Evolutionary conservation across 2,888 invertebrate genomes (phyloP), one percentile per base, ranked within the genome.

Genomic region (Gasteruption jaculator): DNA sequence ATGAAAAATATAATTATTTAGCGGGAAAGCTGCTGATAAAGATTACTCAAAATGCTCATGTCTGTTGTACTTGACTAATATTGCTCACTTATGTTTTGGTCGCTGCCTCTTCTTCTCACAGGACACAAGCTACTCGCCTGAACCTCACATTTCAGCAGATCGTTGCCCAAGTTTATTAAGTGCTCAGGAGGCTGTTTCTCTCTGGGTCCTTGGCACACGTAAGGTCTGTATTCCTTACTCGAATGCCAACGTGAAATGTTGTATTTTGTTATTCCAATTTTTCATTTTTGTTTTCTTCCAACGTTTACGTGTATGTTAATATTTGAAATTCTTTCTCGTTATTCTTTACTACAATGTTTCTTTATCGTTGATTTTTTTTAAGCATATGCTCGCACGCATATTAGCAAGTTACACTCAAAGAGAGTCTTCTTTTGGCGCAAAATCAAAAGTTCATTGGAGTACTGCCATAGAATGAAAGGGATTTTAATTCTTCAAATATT

Each of bases 161-260:
- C 57, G 60, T 63, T 63, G 65, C 61, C 83, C 84, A 80, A 83
- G 83, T 79, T 85, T 89, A 78, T 83, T 90, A 78, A 89, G 87
- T 78, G 87, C 88, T 79, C 86, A 87, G 83, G 89, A 90, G 83
- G 90, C 90, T 79, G 86, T 90, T 80, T 87, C 89, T 76, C 85
- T 90, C 75, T 90, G 89, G 89, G 86, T 88, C 76, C 86, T 89
- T 80, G 88, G 88, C 81, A 87, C 87, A 78, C 83, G 89, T 80
- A 89, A 90, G 89, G 89, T 90, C 82, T 78, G 81, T 75, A 68
- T 65, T 57, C 50, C 59, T 50, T 56, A 50, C 55, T 51, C 47
- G 44, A 52, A 49, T 52, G 60, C 52, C 53, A 46, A 49, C 54
- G 51, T 52, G 55, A 61, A 45, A 16, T n/a, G 29, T 46, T 6